Percentiles rank a stretch among this genome's conserved stretches.
Conservation (phyloP, 23 tunicate species). For the Oikopleura dioica region DNA sequence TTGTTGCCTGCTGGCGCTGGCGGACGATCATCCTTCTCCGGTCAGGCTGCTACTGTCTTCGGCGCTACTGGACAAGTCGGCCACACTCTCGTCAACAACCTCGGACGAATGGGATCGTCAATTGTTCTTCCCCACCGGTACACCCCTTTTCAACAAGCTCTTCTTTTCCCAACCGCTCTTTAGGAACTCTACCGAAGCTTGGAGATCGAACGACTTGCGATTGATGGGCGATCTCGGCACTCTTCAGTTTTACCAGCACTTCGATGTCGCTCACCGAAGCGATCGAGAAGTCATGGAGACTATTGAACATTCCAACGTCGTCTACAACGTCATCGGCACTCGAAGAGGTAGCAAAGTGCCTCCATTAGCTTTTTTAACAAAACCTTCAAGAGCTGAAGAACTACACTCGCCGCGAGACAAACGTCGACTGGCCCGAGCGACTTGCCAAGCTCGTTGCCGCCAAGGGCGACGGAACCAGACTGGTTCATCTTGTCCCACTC, state of each 20-base stretch:
- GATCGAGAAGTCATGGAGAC: slow-evolving; percentile 35
- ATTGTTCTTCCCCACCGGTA: background rate
- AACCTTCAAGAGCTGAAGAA: background rate
- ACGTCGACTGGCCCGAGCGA: slow-evolving; percentile 75
- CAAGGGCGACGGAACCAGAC: slow-evolving; percentile 61
- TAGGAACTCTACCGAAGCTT: background rate
- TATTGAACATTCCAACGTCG: slow-evolving; percentile 60
- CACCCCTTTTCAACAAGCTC: background rate
- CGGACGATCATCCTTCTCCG: slow-evolving; percentile 90
- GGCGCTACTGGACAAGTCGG: slow-evolving; percentile 62
- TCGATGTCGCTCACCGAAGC: background rate
- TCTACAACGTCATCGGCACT: slow-evolving; percentile 44
- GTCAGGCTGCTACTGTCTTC: slow-evolving; percentile 65
- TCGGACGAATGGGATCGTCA: slow-evolving; percentile 18
- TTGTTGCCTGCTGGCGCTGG: slow-evolving; percentile 53
- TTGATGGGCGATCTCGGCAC: slow-evolving; percentile 79
- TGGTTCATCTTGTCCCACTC: slow-evolving; percentile 46
- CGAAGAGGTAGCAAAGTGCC: slow-evolving; percentile 18
- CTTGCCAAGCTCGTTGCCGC: slow-evolving; percentile 63
- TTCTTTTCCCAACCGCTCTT: background rate
- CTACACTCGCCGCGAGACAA: slow-evolving; percentile 19
- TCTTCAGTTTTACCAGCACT: slow-evolving; percentile 23
- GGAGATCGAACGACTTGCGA: slow-evolving; percentile 18
- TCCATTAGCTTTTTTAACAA: background rate
- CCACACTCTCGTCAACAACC: slow-evolving; percentile 33